Evolutionary conservation across 2,888 invertebrate species (phyloP).

Genomic region (Eulithis testata): DNA sequence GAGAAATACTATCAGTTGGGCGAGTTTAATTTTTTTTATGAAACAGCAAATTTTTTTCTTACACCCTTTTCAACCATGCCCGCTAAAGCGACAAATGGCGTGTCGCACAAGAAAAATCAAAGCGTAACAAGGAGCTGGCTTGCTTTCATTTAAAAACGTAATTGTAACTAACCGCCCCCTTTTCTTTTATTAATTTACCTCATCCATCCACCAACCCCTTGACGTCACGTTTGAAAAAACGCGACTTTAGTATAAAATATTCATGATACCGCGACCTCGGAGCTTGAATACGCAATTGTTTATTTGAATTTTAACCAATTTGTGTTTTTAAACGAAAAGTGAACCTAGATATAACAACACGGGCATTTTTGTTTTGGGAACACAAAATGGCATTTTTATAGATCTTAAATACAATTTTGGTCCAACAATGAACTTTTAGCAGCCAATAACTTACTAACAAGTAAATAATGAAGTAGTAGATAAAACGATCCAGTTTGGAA

Average conservation of each 20-base stretch:
- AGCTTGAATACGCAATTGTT: slow-evolving; percentile 52
- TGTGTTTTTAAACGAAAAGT: slow-evolving; percentile 30
- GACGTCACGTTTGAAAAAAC: slow-evolving; percentile 67
- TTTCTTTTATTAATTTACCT: slow-evolving; percentile 81
- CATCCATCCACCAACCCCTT: slow-evolving; percentile 72
- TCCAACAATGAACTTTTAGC: not conserved
- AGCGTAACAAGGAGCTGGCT: slow-evolving; percentile 74
- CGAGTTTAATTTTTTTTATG: not conserved
- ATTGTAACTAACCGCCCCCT: slow-evolving; percentile 83
- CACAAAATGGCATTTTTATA: too few species aligned
- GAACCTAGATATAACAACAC: not conserved
- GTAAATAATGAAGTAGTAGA: not conserved
- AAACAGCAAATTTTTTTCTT: slow-evolving; percentile 40
- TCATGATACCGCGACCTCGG: slow-evolving; percentile 61
- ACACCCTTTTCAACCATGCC: slow-evolving; percentile 42
- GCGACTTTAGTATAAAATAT: slow-evolving; percentile 69
- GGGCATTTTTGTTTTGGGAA: not conserved
- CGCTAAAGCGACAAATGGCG: slow-evolving; percentile 70
- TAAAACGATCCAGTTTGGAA: slow-evolving; percentile 8
- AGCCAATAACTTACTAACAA: not conserved
- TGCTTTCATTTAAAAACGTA: slow-evolving; percentile 83
- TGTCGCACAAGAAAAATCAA: slow-evolving; percentile 82
- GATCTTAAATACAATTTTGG: too few species aligned
- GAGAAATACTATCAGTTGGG: too few species aligned
- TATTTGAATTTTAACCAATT: slow-evolving; percentile 53